A percentile compares a stretch with the other conserved stretches of the same genome.
Conservation (phyloP, 2,888 invertebrate genomes). For the Blomia tropicalis region DNA sequence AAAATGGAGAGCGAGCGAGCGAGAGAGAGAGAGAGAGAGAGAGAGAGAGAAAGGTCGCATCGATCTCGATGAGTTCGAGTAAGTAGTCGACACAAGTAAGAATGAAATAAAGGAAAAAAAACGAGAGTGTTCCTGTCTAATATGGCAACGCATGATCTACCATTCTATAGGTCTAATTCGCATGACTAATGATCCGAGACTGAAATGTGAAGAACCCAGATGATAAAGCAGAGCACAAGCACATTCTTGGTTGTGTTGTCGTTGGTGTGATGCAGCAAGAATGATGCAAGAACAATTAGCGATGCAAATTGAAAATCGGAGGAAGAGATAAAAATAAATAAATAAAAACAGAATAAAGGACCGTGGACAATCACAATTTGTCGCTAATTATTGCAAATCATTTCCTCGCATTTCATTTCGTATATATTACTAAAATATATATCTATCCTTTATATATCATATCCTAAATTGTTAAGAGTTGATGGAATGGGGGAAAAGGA, state of each 20-base stretch:
- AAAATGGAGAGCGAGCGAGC: no score
- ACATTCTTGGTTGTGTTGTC: not conserved
- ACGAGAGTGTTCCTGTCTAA: no score
- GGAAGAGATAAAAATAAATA: not conserved
- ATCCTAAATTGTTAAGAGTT: no score
- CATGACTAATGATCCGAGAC: conserved; percentile 8
- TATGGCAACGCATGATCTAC: no score
- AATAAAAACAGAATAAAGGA: not conserved
- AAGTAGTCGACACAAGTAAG: no score
- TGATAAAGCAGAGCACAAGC: not conserved
- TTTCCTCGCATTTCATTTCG: not conserved
- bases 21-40: no score
- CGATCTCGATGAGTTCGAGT: no score
- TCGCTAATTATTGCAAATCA: conserved; percentile 12
- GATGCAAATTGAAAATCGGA: conserved; percentile 6
- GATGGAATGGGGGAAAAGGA: no score
- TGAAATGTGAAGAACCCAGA: not conserved
- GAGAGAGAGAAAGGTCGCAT: no score
- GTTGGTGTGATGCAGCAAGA: not conserved
- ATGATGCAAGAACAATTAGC: not conserved
- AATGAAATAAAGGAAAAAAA: no score
- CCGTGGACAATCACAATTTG: not conserved
- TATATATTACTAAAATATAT: not conserved
- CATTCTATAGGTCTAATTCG: conserved; percentile 1
- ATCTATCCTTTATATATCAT: no score